A percentile compares a stretch with the other conserved stretches of the same genome.
phyloP scores from a whole-genome alignment of 2,113 vertebrate genomes.

The Himantopus leucocephalus region DNA sequence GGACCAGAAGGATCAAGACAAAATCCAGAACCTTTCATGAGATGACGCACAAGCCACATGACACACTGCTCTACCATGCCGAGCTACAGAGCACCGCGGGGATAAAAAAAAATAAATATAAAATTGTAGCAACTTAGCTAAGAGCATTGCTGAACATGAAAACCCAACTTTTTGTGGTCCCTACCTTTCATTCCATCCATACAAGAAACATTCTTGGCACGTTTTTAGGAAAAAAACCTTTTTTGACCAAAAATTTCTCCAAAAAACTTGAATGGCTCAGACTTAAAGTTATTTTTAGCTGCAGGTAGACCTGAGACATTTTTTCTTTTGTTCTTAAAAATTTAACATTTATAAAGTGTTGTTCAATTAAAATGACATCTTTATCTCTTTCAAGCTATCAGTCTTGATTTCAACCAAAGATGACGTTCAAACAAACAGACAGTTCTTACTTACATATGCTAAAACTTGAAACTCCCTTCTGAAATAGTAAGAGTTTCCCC shows the following conservation, averaged over 20 bases:
- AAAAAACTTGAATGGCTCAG: neutral
- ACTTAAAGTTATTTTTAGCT: neutral
- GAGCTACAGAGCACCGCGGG: neutral
- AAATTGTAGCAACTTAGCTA: neutral
- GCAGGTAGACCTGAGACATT: neutral
- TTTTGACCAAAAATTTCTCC: neutral
- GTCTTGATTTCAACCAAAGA: neutral
- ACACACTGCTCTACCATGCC: neutral
- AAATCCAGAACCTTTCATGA: neutral
- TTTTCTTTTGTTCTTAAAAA: neutral
- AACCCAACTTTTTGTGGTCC: neutral
- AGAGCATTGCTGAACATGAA: neutral
- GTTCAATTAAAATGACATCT: neutral
- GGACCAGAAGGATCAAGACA: neutral
- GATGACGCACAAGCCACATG: accelerated
- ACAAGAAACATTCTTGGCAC: neutral
- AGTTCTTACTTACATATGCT: neutral
- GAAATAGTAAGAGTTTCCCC: neutral
- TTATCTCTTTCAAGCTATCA: neutral
- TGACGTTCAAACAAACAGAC: neutral
- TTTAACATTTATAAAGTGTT: neutral
- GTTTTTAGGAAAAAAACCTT: neutral
- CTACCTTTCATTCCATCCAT: neutral
- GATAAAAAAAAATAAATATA: no score
- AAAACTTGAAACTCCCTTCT: neutral